phyloP scores from a whole-genome alignment of 2,888 invertebrate species.

The Campoplex nolae region DNA sequence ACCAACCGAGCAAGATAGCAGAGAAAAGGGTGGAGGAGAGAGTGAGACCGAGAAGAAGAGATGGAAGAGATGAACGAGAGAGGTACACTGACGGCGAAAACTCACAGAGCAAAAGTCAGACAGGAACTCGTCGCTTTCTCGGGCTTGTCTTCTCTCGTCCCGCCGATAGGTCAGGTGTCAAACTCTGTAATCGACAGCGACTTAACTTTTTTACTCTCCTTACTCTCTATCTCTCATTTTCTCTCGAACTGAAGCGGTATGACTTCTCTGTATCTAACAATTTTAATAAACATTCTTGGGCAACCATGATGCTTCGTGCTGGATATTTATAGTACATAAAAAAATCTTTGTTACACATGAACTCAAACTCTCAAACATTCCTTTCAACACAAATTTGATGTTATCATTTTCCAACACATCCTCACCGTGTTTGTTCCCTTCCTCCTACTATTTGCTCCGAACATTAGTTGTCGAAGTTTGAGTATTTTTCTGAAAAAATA shows the following conservation, averaged over 20 bases:
- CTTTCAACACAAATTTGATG: constrained; percentile 4
- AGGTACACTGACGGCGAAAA: constrained; percentile 45
- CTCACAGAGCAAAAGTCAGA: constrained; percentile 54
- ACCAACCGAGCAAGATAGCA: constrained; percentile 40
- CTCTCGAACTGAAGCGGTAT: constrained; percentile 2
- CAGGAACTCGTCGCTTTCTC: constrained; percentile 34
- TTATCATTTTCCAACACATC: constrained; percentile 27
- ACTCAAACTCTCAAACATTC: constrained; percentile 26
- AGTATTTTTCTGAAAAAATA: neutral
- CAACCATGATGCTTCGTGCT: constrained; percentile 28
- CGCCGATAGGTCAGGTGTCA: constrained; percentile 61
- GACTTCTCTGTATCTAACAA: constrained; percentile 41
- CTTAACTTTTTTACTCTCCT: constrained; percentile 59
- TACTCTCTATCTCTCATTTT: constrained; percentile 14
- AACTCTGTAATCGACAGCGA: constrained; percentile 68
- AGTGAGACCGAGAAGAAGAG: neutral
- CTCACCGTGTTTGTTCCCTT: neutral
- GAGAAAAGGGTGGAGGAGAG: constrained; percentile 23
- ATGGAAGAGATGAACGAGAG: constrained; percentile 17
- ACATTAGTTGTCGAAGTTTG: constrained; percentile 9
- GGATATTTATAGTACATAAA: constrained; percentile 24
- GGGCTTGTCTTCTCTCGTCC: constrained; percentile 17
- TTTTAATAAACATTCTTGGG: constrained; percentile 65
- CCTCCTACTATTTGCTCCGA: neutral
- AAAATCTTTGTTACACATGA: constrained; percentile 19